Conservation (phyloP, 2,113 vertebrate genomes). For the Nymphicus hollandicus region DNA sequence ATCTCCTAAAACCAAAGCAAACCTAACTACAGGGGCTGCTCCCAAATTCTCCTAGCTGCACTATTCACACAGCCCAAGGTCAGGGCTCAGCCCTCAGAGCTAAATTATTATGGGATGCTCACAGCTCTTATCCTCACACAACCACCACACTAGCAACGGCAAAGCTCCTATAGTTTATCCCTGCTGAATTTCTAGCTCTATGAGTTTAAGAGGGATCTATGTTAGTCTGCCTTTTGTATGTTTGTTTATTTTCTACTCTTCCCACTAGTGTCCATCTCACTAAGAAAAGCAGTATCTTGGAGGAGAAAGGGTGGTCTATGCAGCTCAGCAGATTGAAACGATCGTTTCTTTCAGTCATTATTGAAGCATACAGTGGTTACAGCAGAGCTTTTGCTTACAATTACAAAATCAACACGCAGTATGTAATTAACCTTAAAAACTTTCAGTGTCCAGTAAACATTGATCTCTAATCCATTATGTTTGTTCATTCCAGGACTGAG, state of each 20-base stretch:
- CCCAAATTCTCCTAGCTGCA: background rate
- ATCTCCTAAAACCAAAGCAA: background rate
- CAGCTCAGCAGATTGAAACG: background rate
- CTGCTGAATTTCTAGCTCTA: background rate
- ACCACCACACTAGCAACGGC: background rate
- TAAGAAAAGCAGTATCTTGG: background rate
- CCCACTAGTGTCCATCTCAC: background rate
- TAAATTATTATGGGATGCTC: background rate
- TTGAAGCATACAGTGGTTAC: background rate
- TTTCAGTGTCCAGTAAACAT: background rate
- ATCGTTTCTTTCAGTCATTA: background rate
- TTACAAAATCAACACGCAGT: constrained; percentile 9
- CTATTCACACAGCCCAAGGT: accelerated
- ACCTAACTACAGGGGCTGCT: background rate
- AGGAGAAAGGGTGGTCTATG: background rate
- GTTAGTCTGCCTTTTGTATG: background rate
- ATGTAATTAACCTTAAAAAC: constrained; percentile 43
- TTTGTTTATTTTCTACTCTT: background rate
- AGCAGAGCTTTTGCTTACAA: background rate
- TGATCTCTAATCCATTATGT: constrained; percentile 16
- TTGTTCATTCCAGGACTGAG: background rate
- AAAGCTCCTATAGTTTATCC: background rate
- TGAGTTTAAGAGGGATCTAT: background rate
- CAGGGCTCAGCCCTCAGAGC: background rate
- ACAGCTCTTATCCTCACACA: background rate